Evolutionary conservation across 2,797 vertebrate species (phyloP), one percentile per base, ranked within the genome.

Genomic region (Centroberyx gerrardi): DNA sequence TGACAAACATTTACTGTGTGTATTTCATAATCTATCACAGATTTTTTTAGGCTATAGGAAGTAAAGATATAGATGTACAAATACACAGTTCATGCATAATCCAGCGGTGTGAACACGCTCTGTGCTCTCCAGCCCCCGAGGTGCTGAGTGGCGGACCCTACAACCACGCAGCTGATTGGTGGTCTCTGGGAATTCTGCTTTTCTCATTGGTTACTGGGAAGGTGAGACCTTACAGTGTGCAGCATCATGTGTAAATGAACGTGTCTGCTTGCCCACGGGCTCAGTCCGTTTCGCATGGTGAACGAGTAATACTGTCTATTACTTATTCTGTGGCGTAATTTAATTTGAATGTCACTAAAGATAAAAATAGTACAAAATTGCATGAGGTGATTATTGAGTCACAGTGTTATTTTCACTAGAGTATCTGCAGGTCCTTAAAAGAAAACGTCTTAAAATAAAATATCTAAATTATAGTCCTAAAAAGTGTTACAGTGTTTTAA

Each of bases 111-210:
- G 44, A 63, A 17, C 48, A 18, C 51, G 56, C 1, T 81, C 63
- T 86, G 55, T 84, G 54, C 46, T 76, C 80, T 73, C 9, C 92
- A 99, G 98, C 97, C 77, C 98, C 98, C 1, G 98, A 99, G 87
- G 97, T 99, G 63, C 93, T 99, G 84, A 96, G 96, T 0, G 98
- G 97, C 15, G 97, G 97, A 3, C 97, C 97, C 48, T 99, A 99
- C 87, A 96, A 94, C 91, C 98, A 99, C 0, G 80, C 96, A 28
- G 96, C 96, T 0, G 98, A 99, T 89, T 98, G 98, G 98, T 99
- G 98, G 98, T 99, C 98, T 1, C 87, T 99, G 62, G 98, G 97
- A 81, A 95, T 99, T 59, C 92, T 99, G 74, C 94, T 99, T 70
- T 99, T 96, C 5, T 96, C 96, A 81, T 85, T 99, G 94, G 96